Evolutionary conservation across 2,113 vertebrate genomes (phyloP).

Genomic region (Meles meles): DNA sequence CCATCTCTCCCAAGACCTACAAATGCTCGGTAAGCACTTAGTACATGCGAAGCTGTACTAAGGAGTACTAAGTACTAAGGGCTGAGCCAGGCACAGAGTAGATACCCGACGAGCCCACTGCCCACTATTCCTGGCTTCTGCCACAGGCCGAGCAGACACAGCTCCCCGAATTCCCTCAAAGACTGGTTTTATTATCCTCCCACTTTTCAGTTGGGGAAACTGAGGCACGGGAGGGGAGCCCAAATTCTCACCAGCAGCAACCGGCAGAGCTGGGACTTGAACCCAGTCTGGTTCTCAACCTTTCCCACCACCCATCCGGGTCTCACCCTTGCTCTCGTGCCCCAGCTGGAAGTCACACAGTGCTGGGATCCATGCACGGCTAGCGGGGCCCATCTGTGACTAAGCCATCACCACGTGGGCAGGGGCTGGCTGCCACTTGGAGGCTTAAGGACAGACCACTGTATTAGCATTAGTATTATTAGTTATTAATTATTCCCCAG

Average conservation of each 20-base stretch:
- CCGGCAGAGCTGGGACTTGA: background rate
- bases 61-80: too few species aligned
- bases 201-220: background rate
- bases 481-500: background rate
- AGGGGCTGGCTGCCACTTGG: background rate
- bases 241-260: background rate
- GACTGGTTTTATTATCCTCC: background rate
- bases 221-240: background rate
- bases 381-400: background rate
- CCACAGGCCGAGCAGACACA: background rate
- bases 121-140: background rate
- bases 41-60: fast-evolving
- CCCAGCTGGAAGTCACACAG: background rate
- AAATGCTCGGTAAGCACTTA: background rate
- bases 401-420: fast-evolving
- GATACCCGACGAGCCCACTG: fast-evolving
- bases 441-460: background rate
- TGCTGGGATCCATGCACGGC: background rate
- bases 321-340: background rate
- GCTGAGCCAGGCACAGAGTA: background rate
- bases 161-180: background rate
- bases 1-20: background rate
- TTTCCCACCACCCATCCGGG: background rate
- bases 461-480: background rate
- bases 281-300: background rate